phyloP scores from a whole-genome alignment of 1,140 invertebrate species.

The Chironomus striatipennis region DNA sequence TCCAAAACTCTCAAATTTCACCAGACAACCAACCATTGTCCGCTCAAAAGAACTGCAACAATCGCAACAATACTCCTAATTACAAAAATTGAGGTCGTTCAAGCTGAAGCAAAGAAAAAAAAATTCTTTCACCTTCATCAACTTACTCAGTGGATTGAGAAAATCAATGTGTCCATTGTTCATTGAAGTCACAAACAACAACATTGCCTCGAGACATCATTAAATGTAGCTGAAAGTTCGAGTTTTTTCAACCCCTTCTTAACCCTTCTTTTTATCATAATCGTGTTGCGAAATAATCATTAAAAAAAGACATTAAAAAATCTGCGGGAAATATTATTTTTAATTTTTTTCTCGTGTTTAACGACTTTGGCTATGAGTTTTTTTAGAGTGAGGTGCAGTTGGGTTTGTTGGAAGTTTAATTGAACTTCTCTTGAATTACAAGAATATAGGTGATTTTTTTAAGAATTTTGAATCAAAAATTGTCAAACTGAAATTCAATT shows the following conservation, averaged over 20 bases:
- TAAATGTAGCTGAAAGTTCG: background rate
- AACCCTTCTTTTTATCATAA: background rate
- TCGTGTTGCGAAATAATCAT: too few species aligned
- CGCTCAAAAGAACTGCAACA: background rate
- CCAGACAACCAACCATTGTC: too few species aligned
- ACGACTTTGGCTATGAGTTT: too few species aligned
- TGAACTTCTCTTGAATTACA: too few species aligned
- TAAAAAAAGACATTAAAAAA: slow-evolving; percentile 9
- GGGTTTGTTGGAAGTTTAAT: too few species aligned
- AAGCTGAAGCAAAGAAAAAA: background rate
- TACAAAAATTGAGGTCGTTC: background rate
- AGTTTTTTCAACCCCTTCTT: background rate
- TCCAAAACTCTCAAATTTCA: too few species aligned
- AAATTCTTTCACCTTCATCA: background rate
- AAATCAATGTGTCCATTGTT: slow-evolving; percentile 11
- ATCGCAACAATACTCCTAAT: background rate
- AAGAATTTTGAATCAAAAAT: too few species aligned
- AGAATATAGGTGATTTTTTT: too few species aligned
- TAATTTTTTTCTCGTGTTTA: background rate
- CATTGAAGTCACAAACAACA: background rate
- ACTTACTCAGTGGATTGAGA: background rate
- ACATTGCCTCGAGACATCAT: slow-evolving; percentile 11
- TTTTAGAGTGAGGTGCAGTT: too few species aligned
- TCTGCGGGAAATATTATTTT: background rate
- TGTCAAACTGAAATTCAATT: too few species aligned